Conservation (phyloP, 1,140 invertebrate species). For the Brachionus manjavacas region DNA sequence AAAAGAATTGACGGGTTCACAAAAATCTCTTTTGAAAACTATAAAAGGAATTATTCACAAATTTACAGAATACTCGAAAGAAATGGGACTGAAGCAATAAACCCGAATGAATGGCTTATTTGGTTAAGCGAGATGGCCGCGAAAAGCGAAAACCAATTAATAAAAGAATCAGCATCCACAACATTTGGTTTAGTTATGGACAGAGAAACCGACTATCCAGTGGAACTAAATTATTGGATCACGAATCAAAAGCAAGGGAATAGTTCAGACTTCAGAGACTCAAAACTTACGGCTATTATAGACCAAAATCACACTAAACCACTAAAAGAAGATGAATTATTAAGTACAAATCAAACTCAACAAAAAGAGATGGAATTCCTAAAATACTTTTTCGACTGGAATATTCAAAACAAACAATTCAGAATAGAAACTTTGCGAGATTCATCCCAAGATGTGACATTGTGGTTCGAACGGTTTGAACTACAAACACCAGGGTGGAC, state of each 20-base stretch:
- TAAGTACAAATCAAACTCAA: neutral
- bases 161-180: neutral
- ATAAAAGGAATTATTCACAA: neutral
- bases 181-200: neutral
- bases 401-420: neutral
- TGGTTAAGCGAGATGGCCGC: neutral
- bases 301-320: neutral
- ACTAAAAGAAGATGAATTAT: neutral
- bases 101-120: neutral
- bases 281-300: neutral
- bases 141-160: neutral
- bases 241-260: neutral
- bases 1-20: neutral
- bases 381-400: neutral
- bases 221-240: conserved; percentile 8
- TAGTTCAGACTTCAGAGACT: neutral
- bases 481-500: neutral
- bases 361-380: neutral
- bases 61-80: neutral
- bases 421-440: neutral
- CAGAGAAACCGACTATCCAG: neutral
- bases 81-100: neutral
- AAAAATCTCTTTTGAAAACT: neutral
- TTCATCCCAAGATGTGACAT: neutral
- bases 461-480: neutral